Percentiles rank a stretch among this genome's conserved stretches.
Conservation (phyloP, 2,888 invertebrate species). For the Drosophila suboccidentalis region DNA sequence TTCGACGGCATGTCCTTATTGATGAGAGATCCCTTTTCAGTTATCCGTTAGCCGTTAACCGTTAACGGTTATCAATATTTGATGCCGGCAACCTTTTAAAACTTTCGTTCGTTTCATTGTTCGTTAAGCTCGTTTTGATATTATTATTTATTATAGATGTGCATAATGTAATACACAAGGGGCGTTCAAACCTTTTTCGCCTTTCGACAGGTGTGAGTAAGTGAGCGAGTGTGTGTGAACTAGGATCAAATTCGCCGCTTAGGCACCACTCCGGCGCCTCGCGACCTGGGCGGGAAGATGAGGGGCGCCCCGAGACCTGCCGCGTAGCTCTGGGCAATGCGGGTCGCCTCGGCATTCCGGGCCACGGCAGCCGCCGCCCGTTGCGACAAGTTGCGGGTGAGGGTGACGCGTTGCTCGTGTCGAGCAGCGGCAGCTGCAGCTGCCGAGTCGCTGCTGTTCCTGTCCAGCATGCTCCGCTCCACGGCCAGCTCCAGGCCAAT, state of each 20-base stretch:
- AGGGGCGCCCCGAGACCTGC: neutral
- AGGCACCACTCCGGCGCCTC: neutral
- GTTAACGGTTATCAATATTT: constrained; percentile 69
- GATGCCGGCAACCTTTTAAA: constrained; percentile 56
- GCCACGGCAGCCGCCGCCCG: neutral
- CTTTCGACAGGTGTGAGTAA: constrained; percentile 2
- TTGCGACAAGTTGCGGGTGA: neutral
- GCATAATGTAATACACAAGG: constrained; percentile 45
- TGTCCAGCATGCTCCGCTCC: constrained; percentile 52
- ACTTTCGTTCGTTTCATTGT: constrained; percentile 35
- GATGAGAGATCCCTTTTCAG: constrained; percentile 75
- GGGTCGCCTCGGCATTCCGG: neutral
- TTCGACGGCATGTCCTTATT: constrained; percentile 67
- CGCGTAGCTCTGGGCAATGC: neutral
- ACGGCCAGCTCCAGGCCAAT: constrained; percentile 50
- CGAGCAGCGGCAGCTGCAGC: neutral
- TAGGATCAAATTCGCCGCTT: constrained; percentile 8
- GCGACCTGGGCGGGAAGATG: neutral
- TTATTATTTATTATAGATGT: constrained; percentile 53
- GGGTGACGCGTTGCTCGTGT: neutral
- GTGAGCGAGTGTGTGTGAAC: neutral
- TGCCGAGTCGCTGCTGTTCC: neutral
- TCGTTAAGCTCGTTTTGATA: constrained; percentile 40
- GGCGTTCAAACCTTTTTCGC: neutral
- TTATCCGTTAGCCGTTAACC: constrained; percentile 52